Evolutionary conservation across 2,113 vertebrate genomes (phyloP).

Genomic region (Neodon shergylaensis): DNA sequence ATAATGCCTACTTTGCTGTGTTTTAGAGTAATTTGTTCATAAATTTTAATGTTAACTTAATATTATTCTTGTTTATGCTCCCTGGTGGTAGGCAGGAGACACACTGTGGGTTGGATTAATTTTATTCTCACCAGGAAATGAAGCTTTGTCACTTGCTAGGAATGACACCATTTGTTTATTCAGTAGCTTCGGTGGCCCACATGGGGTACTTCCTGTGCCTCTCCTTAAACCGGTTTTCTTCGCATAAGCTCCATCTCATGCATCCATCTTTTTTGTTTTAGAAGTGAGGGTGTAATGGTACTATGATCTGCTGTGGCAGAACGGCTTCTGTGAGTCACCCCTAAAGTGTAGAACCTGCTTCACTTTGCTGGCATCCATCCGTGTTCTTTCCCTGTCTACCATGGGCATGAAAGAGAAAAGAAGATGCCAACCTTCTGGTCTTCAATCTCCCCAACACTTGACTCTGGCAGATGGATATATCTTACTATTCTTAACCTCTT

Average conservation of each 20-base stretch:
- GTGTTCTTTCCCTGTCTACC: neutral
- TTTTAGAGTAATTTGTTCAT: slow-evolving; percentile 9
- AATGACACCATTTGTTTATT: neutral
- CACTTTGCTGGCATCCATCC: neutral
- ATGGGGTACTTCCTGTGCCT: neutral
- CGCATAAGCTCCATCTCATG: neutral
- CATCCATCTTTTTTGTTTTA: neutral
- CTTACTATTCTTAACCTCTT: neutral
- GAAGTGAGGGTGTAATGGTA: neutral
- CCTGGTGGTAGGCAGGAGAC: neutral
- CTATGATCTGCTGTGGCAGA: neutral
- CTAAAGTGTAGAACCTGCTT: neutral
- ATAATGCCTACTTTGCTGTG: neutral
- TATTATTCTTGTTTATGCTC: slow-evolving; percentile 24
- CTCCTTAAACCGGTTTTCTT: neutral
- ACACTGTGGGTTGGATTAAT: neutral
- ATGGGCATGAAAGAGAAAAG: neutral
- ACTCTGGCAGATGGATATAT: neutral
- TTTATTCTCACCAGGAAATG: neutral
- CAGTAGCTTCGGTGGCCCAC: neutral
- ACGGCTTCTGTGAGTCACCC: neutral
- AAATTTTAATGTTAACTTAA: slow-evolving; percentile 37
- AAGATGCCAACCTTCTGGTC: neutral
- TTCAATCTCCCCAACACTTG: neutral
- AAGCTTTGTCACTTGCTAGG: neutral